phyloP scores from a whole-genome alignment of 2,888 invertebrate genomes.

The Epinotia ramella region DNA sequence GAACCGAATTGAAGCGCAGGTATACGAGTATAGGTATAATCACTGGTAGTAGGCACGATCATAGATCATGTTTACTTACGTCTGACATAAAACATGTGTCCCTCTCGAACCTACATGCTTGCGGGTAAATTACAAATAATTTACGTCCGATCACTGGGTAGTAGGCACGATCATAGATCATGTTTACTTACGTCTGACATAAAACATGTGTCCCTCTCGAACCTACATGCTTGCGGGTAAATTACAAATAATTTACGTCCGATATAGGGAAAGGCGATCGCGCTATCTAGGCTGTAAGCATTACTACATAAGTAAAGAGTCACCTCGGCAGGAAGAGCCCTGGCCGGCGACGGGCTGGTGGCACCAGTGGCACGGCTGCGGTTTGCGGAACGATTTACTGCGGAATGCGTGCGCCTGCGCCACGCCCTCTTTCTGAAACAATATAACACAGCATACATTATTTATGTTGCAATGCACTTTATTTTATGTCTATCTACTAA shows the following conservation, averaged over 20 bases:
- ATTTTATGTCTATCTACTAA: conserved; percentile 12
- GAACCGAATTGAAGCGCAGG: background rate
- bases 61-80: no score
- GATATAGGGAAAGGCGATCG: background rate
- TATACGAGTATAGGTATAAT: background rate
- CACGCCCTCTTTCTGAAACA: conserved; percentile 88
- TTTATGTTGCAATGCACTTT: background rate
- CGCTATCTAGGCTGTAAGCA: no score
- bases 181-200: no score
- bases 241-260: no score
- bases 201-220: no score
- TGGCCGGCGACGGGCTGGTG: conserved; percentile 91
- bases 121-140: no score
- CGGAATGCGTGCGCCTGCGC: conserved; percentile 90
- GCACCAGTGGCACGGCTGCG: conserved; percentile 91
- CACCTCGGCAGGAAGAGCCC: conserved; percentile 92
- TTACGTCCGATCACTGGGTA: background rate
- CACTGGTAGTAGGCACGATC: no score
- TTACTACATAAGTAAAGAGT: background rate
- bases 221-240: no score
- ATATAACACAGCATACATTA: conserved; percentile 50
- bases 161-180: no score
- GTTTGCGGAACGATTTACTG: conserved; percentile 90
- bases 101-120: no score
- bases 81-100: no score